Conservation (phyloP, 2,888 invertebrate genomes). For the Netelia virgata region DNA sequence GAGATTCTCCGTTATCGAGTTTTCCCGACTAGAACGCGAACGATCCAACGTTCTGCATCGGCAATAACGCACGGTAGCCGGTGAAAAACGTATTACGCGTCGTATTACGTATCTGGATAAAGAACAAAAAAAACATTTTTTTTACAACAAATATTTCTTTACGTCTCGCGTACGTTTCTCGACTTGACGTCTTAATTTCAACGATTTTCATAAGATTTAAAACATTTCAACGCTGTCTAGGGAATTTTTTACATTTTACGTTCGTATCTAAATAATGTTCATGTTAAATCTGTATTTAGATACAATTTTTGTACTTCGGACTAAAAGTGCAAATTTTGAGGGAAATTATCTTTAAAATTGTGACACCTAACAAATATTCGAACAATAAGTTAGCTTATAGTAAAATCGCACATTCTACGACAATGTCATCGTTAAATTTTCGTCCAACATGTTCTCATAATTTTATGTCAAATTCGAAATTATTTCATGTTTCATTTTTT, state of each 20-base stretch:
- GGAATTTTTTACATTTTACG: not conserved
- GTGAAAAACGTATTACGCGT: constrained; percentile 25
- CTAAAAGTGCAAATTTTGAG: too few relatives aligned
- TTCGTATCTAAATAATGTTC: too few relatives aligned
- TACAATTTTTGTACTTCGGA: too few relatives aligned
- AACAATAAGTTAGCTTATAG: too few relatives aligned
- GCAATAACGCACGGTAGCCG: constrained; percentile 17
- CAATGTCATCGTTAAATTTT: too few relatives aligned
- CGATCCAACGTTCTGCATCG: not conserved
- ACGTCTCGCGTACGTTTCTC: not conserved
- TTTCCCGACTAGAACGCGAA: constrained; percentile 30
- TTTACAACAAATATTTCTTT: not conserved
- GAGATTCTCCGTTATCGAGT: constrained; percentile 41
- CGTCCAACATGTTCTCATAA: too few relatives aligned
- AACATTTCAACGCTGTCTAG: not conserved
- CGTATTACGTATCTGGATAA: too few relatives aligned
- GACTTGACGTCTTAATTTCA: not conserved
- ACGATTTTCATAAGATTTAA: not conserved
- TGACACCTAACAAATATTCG: not conserved
- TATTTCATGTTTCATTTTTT: too few relatives aligned
- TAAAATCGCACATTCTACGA: too few relatives aligned
- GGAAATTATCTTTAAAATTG: too few relatives aligned
- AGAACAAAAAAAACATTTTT: not conserved
- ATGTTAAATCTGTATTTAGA: too few relatives aligned
- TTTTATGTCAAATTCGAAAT: too few relatives aligned